These are phyloP conservation scores for Gortyna flavago DNA, from an alignment of 2,888 invertebrate genomes.

Conservation along the genomic window DNA sequence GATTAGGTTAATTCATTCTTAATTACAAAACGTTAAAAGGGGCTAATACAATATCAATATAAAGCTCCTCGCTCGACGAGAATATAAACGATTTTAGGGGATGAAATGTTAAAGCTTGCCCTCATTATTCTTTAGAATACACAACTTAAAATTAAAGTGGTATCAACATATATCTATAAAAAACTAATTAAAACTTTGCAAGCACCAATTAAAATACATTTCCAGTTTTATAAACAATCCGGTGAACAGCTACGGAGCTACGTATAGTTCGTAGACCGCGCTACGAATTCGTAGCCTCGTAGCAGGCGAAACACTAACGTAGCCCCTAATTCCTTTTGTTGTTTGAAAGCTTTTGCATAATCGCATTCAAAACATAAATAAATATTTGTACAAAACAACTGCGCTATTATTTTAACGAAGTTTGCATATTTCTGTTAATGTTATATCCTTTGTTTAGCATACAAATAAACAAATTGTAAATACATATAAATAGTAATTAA, in stretches of 20 bases:
- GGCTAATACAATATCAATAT: conserved; percentile 36
- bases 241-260: conserved; percentile 38
- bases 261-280: conserved; percentile 57
- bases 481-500: conserved; percentile 17
- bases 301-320: conserved; percentile 58
- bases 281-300: conserved; percentile 63
- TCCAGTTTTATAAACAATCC: conserved; percentile 43
- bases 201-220: conserved; percentile 48
- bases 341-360: conserved; percentile 68
- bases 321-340: conserved; percentile 69
- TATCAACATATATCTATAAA: conserved; percentile 6
- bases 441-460: conserved; percentile 37
- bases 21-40: conserved; percentile 54
- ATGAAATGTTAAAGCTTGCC: conserved; percentile 7
- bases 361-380: conserved; percentile 69
- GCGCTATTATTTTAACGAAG: conserved; percentile 48
- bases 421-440: conserved; percentile 39
- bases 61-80: conserved; percentile 10
- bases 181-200: conserved; percentile 31
- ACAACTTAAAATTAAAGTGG: background rate
- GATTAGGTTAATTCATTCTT: conserved; percentile 63
- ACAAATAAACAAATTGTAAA: conserved; percentile 14
- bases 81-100: conserved; percentile 14
- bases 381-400: conserved; percentile 60
- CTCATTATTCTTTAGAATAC: conserved; percentile 2